These are phyloP conservation scores for Leucosticte australis DNA, from an alignment of 2,113 vertebrate genomes.

Conservation along the genomic window DNA sequence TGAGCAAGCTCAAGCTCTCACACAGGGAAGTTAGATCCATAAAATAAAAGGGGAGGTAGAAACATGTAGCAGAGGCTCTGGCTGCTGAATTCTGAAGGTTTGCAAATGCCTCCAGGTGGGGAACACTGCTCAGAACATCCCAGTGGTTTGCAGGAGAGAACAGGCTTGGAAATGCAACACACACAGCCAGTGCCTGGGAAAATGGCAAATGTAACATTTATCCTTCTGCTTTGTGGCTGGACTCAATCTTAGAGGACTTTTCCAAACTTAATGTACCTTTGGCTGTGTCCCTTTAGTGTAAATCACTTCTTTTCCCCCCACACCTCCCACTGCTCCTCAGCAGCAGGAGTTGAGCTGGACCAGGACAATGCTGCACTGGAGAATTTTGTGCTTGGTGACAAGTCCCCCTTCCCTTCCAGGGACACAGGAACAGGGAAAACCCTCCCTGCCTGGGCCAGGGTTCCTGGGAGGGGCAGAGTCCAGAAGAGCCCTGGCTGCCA, in stretches of 20 bases:
- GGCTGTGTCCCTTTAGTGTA: background rate
- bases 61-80: background rate
- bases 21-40: background rate
- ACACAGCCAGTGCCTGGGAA: background rate
- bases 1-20: background rate
- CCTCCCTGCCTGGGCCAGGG: background rate
- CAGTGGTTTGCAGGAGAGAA: background rate
- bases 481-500: background rate
- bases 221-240: background rate
- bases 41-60: background rate
- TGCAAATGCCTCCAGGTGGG: background rate
- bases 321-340: background rate
- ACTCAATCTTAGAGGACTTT: background rate
- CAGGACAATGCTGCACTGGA: background rate
- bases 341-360: background rate
- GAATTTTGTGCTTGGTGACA: background rate
- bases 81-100: background rate
- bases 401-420: background rate
- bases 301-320: background rate
- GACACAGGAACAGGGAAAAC: background rate
- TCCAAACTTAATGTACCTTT: background rate
- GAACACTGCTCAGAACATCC: background rate
- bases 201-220: background rate
- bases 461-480: background rate
- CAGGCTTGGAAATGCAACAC: background rate